Evolutionary conservation across 23 tunicate genomes (phyloP).

Genomic region (Trididemnum nubilum): DNA sequence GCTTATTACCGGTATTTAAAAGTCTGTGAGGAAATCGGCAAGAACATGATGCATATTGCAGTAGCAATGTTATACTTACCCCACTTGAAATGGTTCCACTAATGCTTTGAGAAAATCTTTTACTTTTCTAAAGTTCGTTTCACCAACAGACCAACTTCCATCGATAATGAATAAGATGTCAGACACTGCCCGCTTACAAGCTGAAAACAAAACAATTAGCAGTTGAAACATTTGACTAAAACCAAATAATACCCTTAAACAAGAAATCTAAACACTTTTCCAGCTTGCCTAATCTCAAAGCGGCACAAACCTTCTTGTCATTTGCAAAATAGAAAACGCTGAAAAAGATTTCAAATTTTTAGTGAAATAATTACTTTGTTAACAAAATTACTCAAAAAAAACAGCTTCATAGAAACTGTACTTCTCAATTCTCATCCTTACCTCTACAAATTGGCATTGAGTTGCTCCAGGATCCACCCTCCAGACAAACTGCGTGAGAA

Average conservation of each 20-base stretch:
- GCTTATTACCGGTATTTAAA: too few species aligned
- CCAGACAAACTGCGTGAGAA: constrained; percentile 46
- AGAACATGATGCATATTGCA: too few species aligned
- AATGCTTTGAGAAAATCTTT: constrained; percentile 93
- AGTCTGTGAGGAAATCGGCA: too few species aligned
- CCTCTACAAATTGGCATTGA: constrained; percentile 87
- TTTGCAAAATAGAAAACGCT: too few species aligned
- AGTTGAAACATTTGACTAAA: not conserved
- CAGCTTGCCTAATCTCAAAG: not conserved
- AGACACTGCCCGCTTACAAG: constrained; percentile 79
- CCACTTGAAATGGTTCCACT: constrained; percentile 90
- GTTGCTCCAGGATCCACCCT: constrained; percentile 74
- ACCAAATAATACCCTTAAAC: not conserved
- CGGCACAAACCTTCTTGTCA: not conserved
- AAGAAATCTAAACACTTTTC: not conserved
- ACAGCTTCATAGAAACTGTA: too few species aligned
- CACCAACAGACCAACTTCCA: constrained; percentile 99
- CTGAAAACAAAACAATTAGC: constrained; percentile 34
- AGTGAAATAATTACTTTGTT: too few species aligned
- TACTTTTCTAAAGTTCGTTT: constrained; percentile 72
- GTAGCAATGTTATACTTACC: too few species aligned
- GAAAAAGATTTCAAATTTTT: too few species aligned
- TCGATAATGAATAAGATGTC: constrained; percentile 90
- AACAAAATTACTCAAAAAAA: too few species aligned
- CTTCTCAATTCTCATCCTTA: not conserved